Conservation (phyloP, 2,797 vertebrate species). For the Sebastes vulpes region DNA sequence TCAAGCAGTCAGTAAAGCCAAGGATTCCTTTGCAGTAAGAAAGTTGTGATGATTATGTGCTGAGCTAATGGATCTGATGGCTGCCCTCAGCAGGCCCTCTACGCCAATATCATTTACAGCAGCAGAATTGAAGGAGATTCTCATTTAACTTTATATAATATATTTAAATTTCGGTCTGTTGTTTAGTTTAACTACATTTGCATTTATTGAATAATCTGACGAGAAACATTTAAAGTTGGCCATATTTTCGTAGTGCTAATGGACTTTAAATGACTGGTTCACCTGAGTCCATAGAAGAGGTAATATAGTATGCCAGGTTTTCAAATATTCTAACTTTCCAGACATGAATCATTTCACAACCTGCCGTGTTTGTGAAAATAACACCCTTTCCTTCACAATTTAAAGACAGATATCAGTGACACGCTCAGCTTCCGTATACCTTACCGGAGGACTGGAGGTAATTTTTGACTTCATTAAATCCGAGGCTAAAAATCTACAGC, state of each 20-base stretch:
- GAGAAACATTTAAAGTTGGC: not conserved
- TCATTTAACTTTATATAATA: not conserved
- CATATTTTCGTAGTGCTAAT: not conserved
- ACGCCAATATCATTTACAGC: not conserved
- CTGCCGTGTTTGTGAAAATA: conserved; percentile 42
- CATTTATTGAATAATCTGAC: not conserved
- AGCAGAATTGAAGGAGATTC: conserved; percentile 1
- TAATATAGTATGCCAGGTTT: not conserved
- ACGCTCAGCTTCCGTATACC: conserved; percentile 45
- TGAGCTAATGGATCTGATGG: conserved; percentile 30
- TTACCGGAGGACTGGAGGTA: conserved; percentile 60
- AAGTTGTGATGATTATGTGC: conserved; percentile 33
- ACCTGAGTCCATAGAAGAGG: not conserved
- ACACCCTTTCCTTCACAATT: conserved; percentile 34
- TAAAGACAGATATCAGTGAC: conserved; percentile 50
- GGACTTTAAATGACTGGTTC: not conserved
- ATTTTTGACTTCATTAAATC: conserved; percentile 82
- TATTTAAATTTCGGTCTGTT: not conserved
- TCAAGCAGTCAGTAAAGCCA: conserved; percentile 13
- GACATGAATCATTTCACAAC: conserved; percentile 10
- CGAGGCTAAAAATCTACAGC: conserved; percentile 73
- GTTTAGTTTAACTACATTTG: not conserved
- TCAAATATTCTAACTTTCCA: not conserved
- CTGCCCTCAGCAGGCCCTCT: not conserved
- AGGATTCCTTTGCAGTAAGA: not conserved